These are phyloP conservation scores for Atta texana DNA, from an alignment of 1,140 invertebrate genomes.

Conservation along the genomic window DNA sequence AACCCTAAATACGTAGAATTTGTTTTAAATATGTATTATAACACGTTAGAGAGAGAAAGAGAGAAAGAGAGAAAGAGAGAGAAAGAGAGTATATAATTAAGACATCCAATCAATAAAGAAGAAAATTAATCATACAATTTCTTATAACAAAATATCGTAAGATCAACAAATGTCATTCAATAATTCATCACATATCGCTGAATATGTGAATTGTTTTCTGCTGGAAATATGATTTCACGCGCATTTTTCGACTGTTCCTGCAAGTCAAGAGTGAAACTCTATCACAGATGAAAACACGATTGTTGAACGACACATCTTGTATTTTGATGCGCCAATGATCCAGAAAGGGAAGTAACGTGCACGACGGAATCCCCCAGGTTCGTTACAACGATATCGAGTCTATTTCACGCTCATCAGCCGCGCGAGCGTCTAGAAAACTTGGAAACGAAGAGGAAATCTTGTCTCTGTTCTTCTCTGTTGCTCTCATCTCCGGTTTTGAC, in stretches of 20 bases:
- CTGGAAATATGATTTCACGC: slow-evolving; percentile 15
- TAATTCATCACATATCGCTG: neutral
- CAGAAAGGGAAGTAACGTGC: neutral
- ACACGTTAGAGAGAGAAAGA: no score
- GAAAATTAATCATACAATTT: neutral
- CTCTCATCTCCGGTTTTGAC: slow-evolving; percentile 74
- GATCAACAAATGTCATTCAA: neutral
- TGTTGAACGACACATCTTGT: neutral
- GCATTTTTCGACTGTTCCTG: neutral
- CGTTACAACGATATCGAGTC: slow-evolving; percentile 62
- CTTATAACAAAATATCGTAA: neutral
- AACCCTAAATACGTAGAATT: no score
- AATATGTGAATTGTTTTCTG: neutral
- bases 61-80: no score
- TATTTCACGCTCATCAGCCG: slow-evolving; percentile 60
- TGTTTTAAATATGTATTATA: neutral
- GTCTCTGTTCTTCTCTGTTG: slow-evolving; percentile 70
- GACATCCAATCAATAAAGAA: neutral
- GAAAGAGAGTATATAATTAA: neutral
- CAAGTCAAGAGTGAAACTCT: slow-evolving; percentile 22
- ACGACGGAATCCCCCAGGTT: slow-evolving; percentile 13
- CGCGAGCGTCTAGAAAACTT: slow-evolving; percentile 66
- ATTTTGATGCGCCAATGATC: slow-evolving; percentile 10
- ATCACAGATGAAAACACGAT: neutral
- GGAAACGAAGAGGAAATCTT: slow-evolving; percentile 68